phyloP scores from a whole-genome alignment of 2,888 invertebrate genomes.

The Chrysomela aeneicollis region DNA sequence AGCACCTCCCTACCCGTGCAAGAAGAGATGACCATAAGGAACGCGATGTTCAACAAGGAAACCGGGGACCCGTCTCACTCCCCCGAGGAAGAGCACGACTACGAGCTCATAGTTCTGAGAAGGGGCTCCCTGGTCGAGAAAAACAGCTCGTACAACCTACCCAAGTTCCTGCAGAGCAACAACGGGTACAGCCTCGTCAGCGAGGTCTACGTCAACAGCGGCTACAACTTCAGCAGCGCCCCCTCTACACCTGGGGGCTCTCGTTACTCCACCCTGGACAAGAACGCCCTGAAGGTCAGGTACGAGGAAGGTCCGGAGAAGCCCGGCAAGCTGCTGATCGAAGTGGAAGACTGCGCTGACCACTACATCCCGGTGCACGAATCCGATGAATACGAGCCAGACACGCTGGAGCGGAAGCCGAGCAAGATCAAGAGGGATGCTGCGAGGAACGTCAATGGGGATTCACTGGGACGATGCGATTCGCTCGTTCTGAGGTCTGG shows the following conservation, averaged over 20 bases:
- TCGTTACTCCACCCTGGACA: slow-evolving; percentile 64
- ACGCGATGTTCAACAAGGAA: slow-evolving; percentile 74
- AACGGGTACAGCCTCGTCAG: slow-evolving; percentile 75
- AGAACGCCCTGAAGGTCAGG: slow-evolving; percentile 57
- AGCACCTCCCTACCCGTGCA: slow-evolving; percentile 79
- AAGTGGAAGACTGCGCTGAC: slow-evolving; percentile 82
- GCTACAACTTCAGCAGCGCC: slow-evolving; percentile 70
- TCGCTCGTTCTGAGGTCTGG: slow-evolving; percentile 73
- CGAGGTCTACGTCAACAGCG: slow-evolving; percentile 82
- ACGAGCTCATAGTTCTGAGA: slow-evolving; percentile 61
- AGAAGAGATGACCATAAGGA: slow-evolving; percentile 81
- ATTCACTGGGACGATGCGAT: slow-evolving; percentile 65
- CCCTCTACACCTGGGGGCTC: slow-evolving; percentile 69
- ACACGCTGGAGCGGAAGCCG: slow-evolving; percentile 83
- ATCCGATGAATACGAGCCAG: slow-evolving; percentile 85
- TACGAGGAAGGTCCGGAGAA: slow-evolving; percentile 68
- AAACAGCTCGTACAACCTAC: slow-evolving; percentile 62
- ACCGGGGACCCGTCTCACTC: slow-evolving; percentile 67
- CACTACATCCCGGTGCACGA: slow-evolving; percentile 80
- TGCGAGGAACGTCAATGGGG: slow-evolving; percentile 49
- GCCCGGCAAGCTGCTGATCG: slow-evolving; percentile 83
- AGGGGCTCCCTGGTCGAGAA: slow-evolving; percentile 41
- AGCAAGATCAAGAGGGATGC: slow-evolving; percentile 56
- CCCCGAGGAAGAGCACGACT: slow-evolving; percentile 59
- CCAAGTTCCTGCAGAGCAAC: slow-evolving; percentile 61